phyloP scores from a whole-genome alignment of 1,140 invertebrate genomes.

The Scaptomyza pallida region DNA sequence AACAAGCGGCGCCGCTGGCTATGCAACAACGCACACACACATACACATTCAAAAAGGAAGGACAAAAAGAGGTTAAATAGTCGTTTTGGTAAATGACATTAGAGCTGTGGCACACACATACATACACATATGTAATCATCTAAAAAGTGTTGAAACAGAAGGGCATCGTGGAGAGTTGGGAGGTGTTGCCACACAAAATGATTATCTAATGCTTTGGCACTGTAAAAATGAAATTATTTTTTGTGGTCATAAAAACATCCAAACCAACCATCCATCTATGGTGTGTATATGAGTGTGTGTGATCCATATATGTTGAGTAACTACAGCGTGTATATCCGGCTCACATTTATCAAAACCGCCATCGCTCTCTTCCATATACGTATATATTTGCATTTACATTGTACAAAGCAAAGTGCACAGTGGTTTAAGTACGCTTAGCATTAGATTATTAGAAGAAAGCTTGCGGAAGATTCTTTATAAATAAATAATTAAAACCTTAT shows the following conservation, averaged over 20 bases:
- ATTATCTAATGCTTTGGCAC: conserved; percentile 75
- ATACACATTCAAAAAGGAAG: conserved; percentile 11
- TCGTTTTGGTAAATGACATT: conserved; percentile 58
- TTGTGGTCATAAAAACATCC: conserved; percentile 70
- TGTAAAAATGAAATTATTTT: conserved; percentile 78
- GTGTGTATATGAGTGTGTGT: background rate
- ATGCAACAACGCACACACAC: conserved; percentile 28
- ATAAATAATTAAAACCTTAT: no score
- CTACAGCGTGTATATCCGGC: conserved; percentile 40
- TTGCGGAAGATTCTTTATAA: no score
- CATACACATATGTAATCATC: conserved; percentile 4
- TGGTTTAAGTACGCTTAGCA: background rate
- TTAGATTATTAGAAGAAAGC: no score
- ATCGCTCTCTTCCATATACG: conserved; percentile 15
- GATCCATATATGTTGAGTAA: conserved; percentile 26
- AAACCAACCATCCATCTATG: conserved; percentile 24
- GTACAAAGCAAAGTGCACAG: conserved; percentile 43
- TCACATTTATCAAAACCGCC: conserved; percentile 57
- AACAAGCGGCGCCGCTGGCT: conserved; percentile 37
- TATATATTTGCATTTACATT: conserved; percentile 58
- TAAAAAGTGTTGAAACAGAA: background rate
- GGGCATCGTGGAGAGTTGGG: background rate
- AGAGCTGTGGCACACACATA: no score
- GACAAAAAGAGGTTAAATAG: conserved; percentile 49
- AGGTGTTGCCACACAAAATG: conserved; percentile 50